Conservation (phyloP, 2,888 invertebrate species). For the Mimachlamys varia region DNA sequence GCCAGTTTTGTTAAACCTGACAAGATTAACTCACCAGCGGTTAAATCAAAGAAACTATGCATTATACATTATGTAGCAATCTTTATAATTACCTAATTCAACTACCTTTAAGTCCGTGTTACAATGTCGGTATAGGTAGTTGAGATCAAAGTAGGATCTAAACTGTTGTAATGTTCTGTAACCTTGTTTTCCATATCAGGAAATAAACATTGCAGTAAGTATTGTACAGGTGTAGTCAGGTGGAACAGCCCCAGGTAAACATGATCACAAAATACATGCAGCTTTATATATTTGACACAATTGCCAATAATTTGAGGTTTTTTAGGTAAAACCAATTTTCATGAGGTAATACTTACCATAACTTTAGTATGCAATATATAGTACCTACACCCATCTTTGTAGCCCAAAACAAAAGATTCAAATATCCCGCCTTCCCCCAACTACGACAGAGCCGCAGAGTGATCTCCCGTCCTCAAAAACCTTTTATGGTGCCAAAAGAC, state of each 20-base stretch:
- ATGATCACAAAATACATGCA: background rate
- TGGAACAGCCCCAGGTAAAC: background rate
- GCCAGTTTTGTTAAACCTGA: background rate
- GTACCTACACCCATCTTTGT: too few species aligned
- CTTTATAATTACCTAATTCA: constrained; percentile 6
- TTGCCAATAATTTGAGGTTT: too few species aligned
- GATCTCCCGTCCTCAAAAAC: too few species aligned
- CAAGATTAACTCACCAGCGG: background rate
- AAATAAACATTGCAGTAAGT: background rate
- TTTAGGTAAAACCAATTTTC: too few species aligned
- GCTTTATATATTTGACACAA: background rate
- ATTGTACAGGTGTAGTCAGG: background rate
- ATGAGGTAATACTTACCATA: too few species aligned
- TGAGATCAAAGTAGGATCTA: background rate
- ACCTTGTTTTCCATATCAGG: background rate
- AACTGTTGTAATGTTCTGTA: background rate
- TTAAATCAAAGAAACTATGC: background rate
- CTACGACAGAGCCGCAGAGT: too few species aligned
- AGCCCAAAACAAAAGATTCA: too few species aligned
- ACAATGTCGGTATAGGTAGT: background rate
- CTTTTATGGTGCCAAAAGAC: too few species aligned
- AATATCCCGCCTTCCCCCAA: too few species aligned
- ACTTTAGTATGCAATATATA: too few species aligned
- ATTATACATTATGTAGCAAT: background rate
- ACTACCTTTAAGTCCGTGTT: background rate